Evolutionary conservation across 2,797 vertebrate genomes (phyloP), one percentile per base, ranked within the genome.

Genomic region (Manis pentadactyla): DNA sequence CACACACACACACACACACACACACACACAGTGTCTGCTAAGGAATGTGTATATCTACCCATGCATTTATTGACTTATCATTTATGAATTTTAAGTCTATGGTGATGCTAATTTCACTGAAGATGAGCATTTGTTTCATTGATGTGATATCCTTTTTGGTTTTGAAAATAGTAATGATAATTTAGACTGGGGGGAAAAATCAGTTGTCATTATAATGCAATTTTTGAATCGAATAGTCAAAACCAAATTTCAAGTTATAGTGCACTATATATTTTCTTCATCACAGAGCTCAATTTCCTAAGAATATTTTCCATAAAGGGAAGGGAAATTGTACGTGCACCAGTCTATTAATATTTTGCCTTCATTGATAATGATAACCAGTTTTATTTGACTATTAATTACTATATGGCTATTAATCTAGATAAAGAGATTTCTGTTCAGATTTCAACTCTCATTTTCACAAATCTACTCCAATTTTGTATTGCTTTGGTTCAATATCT

Each of bases 81-180:
- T 79, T 85, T 57, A 59, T 51, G 66, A 57, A 49, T 93, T 93
- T 83, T 78, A 64, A 71, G 49, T 64, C 19, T 73, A 13, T 64
- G 25, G 9, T 93, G 59, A 37, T 73, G 25, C 83, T 63, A 17
- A 51, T 85, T 79, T 88, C 10, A 27, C 68, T 89, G 46, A 89
- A 85, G 6, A 12, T 79, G 14, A 57, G 27, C 66, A 64, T 66
- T 85, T n/a, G 31, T 95, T 79, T 79, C 64, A 51, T 93, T 57
- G n/a, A 74, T 66, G 49, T 90, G 57, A 73, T 71, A 25, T 46
- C 85, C 49, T 57, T 68, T 94, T 59, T 84, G 73, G 11, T 49
- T 85, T 93, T 93, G 55, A 71, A 95, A 85, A 79, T 14, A 64
- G n/a, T 87, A 74, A 42, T 79, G 29, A 29, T 51, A 90, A 71